phyloP scores from a whole-genome alignment of 2,113 vertebrate genomes.

The Galbula dea region DNA sequence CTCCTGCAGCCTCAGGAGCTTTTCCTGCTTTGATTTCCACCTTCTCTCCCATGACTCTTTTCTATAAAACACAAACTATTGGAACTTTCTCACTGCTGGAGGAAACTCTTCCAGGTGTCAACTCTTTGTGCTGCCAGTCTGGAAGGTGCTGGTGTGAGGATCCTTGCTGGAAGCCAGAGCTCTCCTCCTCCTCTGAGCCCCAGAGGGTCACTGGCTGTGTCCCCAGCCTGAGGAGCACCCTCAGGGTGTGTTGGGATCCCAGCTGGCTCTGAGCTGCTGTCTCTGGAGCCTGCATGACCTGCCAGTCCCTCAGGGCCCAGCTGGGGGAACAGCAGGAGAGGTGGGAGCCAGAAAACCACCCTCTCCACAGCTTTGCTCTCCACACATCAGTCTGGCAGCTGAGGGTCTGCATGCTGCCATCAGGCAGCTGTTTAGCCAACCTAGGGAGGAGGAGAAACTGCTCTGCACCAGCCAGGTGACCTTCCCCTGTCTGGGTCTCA shows the following conservation, averaged over 20 bases:
- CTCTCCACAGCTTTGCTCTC: background rate
- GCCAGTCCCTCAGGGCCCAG: too few species aligned
- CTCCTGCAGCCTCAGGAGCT: background rate
- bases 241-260: background rate
- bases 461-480: too few species aligned
- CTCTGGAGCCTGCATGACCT: background rate
- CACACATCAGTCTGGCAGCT: too few species aligned
- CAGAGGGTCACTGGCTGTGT: accelerated
- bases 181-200: background rate
- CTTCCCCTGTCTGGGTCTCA: too few species aligned
- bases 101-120: background rate
- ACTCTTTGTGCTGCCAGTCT: too few species aligned
- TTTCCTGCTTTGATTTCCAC: background rate
- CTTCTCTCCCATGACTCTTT: background rate
- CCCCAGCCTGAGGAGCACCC: background rate
- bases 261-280: background rate
- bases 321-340: background rate
- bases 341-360: conserved; percentile 10
- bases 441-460: too few species aligned
- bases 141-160: background rate
- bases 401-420: too few species aligned
- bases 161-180: background rate
- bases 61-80: background rate
- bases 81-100: background rate
- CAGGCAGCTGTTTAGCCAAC: too few species aligned